Base-by-base conservation (phyloP, 2,113 vertebrate genomes). In the Romanogobio albipinnatus region DNA sequence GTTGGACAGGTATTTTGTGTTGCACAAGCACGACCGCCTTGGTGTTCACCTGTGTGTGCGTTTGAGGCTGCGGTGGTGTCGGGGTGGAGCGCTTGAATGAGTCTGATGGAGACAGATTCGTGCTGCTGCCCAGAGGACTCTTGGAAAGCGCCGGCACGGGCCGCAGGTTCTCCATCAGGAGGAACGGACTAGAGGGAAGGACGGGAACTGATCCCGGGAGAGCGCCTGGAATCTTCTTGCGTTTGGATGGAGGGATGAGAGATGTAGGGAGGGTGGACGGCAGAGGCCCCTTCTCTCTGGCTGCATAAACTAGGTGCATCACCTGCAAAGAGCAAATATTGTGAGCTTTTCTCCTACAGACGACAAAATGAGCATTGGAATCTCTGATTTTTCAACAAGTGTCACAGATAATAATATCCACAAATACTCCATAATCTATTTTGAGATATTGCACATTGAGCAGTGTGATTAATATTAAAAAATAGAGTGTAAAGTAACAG, bases 221-320 rank as follows among this genome's bases (percentile, higher is more conserved):
- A 0, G 91, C 81, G 0, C 84, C 84, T 0, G 95, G 89, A 0
- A 83, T 86, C 91, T 98, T 99, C 92, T 98, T 99, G 86, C 96
- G 95, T 93, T 98, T 99, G 24, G 96, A 95, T 3, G 96, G 96
- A 0, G 98, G 98, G 80, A 99, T 94, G 87, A 99, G 96, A 83
- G 96, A 91, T 0, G 93, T 22, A 0, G 97, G 97, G 81, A 99
- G 90, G 15, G 91, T 86, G 0, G 95, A 87, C 53, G 98, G 98
- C 75, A 99, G 90, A 0, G 96, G 95, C 90, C 99, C 98, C 82
- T 97, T 97, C 91, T 99, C 97, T 64, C 98, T 96, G 86, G 97
- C 95, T 17, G 97, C 96, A 89, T 99, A 98, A 81, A 99, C 98
- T 88, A 99, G 93, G 91, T 98, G 97, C 98, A 99, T 97, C 15